These are phyloP conservation scores for Macropis europaea DNA, from an alignment of 2,888 invertebrate species.

Conservation along the genomic window DNA sequence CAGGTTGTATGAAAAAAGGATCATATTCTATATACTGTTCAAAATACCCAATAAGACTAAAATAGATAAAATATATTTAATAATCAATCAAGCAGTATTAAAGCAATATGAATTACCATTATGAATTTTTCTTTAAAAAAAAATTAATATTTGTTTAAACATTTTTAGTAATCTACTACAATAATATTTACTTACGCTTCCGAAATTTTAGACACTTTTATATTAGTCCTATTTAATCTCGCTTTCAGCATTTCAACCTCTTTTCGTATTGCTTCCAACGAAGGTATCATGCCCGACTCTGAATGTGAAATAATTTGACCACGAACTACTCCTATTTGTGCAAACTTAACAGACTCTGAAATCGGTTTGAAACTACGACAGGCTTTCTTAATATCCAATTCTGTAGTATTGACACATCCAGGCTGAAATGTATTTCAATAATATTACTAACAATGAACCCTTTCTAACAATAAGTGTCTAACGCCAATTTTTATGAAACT, in stretches of 20 bases:
- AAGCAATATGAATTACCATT: not conserved
- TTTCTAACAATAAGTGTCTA: too few species aligned
- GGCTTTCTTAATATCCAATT: conserved; percentile 98
- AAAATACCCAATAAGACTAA: conserved; percentile 92
- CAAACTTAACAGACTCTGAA: conserved; percentile 77
- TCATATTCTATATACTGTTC: conserved; percentile 99
- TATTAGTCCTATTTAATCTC: conserved; percentile 91
- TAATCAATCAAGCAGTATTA: not conserved
- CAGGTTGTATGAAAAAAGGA: conserved; percentile 94
- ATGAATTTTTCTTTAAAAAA: not conserved
- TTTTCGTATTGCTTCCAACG: conserved; percentile 83
- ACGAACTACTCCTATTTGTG: conserved; percentile 80
- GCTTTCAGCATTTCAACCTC: conserved; percentile 89
- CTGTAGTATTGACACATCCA: conserved; percentile 99
- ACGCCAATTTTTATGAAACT: too few species aligned
- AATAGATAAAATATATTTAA: conserved; percentile 35
- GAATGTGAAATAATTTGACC: conserved; percentile 83
- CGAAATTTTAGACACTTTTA: conserved; percentile 95
- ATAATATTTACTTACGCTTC: conserved; percentile 88
- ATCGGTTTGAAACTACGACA: conserved; percentile 84
- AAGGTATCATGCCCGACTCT: conserved; percentile 69
- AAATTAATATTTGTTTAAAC: not conserved
- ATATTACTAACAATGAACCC: not conserved
- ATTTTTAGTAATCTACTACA: not conserved
- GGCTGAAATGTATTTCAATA: conserved; percentile 83